Conservation (phyloP, 2,113 vertebrate genomes). For the Calonectris borealis region DNA sequence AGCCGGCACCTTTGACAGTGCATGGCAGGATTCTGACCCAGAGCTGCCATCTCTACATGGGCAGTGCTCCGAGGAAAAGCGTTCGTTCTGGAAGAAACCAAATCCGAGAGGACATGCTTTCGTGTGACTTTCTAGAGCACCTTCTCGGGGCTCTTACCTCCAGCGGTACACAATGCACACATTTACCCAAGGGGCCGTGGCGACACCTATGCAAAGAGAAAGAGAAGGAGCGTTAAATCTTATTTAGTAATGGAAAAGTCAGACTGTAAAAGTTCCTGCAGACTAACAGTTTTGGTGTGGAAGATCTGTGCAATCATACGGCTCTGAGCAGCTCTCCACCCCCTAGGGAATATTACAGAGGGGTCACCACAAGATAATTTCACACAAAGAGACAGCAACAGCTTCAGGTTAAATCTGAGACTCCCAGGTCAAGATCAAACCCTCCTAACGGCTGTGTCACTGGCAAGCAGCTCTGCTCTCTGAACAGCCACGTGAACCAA, state of each 20-base stretch:
- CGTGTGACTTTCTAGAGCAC: neutral
- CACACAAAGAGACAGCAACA: neutral
- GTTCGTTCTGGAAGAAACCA: neutral
- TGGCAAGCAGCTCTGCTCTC: neutral
- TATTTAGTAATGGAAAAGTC: neutral
- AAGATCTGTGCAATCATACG: fast-evolving
- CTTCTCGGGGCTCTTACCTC: slow-evolving; percentile 81
- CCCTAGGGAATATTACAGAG: neutral
- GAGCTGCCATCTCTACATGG: neutral
- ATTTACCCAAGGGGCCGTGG: slow-evolving; percentile 92
- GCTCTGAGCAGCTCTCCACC: neutral
- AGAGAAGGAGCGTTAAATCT: neutral
- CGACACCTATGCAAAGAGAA: slow-evolving; percentile 82
- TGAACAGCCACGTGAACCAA: neutral
- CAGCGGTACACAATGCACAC: slow-evolving; percentile 94
- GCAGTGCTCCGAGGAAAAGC: neutral
- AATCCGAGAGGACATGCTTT: neutral
- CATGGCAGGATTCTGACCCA: neutral
- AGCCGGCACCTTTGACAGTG: neutral
- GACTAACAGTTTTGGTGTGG: neutral
- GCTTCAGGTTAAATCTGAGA: neutral
- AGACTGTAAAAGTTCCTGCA: neutral
- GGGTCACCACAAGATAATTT: neutral
- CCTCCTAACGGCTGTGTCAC: fast-evolving
- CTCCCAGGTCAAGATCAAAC: neutral